These are phyloP conservation scores for Drosophila micromelanica DNA, from an alignment of 1,140 invertebrate genomes.

Conservation along the genomic window DNA sequence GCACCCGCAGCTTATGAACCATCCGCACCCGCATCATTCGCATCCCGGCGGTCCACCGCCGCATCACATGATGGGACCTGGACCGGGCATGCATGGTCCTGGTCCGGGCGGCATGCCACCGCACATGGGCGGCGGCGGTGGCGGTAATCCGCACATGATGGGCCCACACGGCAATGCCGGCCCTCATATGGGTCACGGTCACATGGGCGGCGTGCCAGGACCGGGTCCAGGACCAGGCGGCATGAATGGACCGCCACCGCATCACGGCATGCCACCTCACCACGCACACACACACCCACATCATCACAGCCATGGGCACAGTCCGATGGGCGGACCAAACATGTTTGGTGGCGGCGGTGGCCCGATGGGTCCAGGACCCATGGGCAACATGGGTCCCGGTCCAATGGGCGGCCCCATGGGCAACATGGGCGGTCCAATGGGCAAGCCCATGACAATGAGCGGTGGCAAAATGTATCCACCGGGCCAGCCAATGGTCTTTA, in stretches of 20 bases:
- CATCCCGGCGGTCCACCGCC: conserved; percentile 72
- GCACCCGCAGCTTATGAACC: conserved; percentile 72
- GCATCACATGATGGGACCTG: conserved; percentile 68
- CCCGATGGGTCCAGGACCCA: conserved; percentile 68
- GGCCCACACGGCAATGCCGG: conserved; percentile 67
- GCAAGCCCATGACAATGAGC: conserved; percentile 91
- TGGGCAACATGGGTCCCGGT: conserved; percentile 71
- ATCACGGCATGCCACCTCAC: conserved; percentile 64
- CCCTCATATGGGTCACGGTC: conserved; percentile 75
- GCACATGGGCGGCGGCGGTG: conserved; percentile 63
- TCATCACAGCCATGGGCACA: conserved; percentile 66
- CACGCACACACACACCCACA: conserved; percentile 62
- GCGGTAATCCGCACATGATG: conserved; percentile 73
- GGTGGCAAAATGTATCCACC: conserved; percentile 97
- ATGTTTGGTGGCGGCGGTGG: conserved; percentile 40
- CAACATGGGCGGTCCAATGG: conserved; percentile 80
- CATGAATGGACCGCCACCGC: conserved; percentile 69
- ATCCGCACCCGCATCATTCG: conserved; percentile 65
- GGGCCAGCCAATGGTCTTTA: conserved; percentile 98
- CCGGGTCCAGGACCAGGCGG: conserved; percentile 67
- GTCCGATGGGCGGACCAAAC: conserved; percentile 54
- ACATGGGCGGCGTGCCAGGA: conserved; percentile 73
- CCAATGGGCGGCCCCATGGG: conserved; percentile 75
- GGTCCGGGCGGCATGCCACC: conserved; percentile 69
- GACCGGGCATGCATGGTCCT: conserved; percentile 65